Evolutionary conservation across 23 tunicate species (phyloP), one percentile per base, ranked within the genome.

Genomic region (Phallusia fumigata): DNA sequence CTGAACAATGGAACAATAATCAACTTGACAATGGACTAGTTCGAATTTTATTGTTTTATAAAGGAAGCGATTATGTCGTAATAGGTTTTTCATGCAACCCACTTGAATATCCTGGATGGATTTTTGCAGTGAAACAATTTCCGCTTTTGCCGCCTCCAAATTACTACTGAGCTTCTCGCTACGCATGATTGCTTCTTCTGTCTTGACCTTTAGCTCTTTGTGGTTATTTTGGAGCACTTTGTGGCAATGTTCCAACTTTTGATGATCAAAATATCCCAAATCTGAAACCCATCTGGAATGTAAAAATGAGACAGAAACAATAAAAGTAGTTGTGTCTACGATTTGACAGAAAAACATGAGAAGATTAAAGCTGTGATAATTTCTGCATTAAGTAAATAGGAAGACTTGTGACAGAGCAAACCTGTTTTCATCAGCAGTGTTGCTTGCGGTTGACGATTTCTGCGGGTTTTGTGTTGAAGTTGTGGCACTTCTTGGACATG

Each of bases 91-190:
- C 16, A 58, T 21, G 15, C 28, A 26, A 32, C 64, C 18, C 49
- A 93, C 98, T 80, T 93, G 98, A 10, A 88, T 77, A 13, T 88
- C 87, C 76, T 88, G 93, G 58, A 93, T 93, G 28, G 90, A 82
- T 76, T 84, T 84, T 78, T 93, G 93, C 18, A 93, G 84, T 0
- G 90, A 35, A 18, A 88, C 85, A 31, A 93, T 93, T 77, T 93
- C 98, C 36, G 77, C 53, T 77, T 88, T 88, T 35, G 98, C 93
- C 22, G 69, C 32, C 22, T 73, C 64, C 50, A 93, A 74, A 19
- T 93, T 89, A 31, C 12, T 13, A 33, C 52, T 81, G 18, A 85
- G 51, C 32, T 64, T 75, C 15, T 76, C 72, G 80, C 81, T 88
- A 31, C 65, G 75, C 18, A 19, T 50, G n/a, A 47, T 81, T 52